phyloP scores from a whole-genome alignment of 1,140 invertebrate genomes.

The Linepithema humile region DNA sequence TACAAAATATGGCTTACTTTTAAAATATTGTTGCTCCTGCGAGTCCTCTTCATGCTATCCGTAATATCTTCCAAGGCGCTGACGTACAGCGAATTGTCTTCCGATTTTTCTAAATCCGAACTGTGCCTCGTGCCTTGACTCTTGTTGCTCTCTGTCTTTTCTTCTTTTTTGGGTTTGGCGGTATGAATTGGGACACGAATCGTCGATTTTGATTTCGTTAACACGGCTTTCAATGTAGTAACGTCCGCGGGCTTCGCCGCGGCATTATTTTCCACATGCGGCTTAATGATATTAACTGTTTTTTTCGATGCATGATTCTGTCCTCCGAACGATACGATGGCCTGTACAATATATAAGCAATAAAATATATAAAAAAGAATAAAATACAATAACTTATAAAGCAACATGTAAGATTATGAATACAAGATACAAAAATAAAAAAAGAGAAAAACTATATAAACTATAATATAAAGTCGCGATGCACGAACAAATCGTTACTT shows the following conservation, averaged over 20 bases:
- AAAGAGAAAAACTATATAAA: too few relatives aligned
- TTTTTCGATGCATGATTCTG: conserved; percentile 77
- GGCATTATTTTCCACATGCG: neutral
- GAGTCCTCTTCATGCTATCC: conserved; percentile 70
- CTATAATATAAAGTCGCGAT: too few relatives aligned
- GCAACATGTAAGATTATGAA: too few relatives aligned
- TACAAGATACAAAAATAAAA: too few relatives aligned
- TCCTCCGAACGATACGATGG: conserved; percentile 76
- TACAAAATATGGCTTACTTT: conserved; percentile 80
- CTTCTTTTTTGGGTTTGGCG: conserved; percentile 54
- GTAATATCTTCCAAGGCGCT: conserved; percentile 89
- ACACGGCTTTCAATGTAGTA: conserved; percentile 52
- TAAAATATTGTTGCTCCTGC: conserved; percentile 44
- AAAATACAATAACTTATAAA: too few relatives aligned
- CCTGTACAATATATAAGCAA: conserved; percentile 67
- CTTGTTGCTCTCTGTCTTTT: conserved; percentile 70
- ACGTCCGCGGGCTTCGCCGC: conserved; percentile 41
- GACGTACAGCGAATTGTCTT: conserved; percentile 88
- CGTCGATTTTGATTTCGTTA: conserved; percentile 69
- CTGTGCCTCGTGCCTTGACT: conserved; percentile 72
- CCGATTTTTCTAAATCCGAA: conserved; percentile 86
- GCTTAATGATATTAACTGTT: conserved; percentile 58
- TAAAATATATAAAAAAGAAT: neutral
- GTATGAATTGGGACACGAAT: conserved; percentile 59
- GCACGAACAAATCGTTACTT: too few relatives aligned